Percentiles rank a stretch among this genome's conserved stretches.
These are phyloP conservation scores for Ataeniobius toweri DNA, from an alignment of 2,797 vertebrate genomes.

Conservation along the genomic window DNA sequence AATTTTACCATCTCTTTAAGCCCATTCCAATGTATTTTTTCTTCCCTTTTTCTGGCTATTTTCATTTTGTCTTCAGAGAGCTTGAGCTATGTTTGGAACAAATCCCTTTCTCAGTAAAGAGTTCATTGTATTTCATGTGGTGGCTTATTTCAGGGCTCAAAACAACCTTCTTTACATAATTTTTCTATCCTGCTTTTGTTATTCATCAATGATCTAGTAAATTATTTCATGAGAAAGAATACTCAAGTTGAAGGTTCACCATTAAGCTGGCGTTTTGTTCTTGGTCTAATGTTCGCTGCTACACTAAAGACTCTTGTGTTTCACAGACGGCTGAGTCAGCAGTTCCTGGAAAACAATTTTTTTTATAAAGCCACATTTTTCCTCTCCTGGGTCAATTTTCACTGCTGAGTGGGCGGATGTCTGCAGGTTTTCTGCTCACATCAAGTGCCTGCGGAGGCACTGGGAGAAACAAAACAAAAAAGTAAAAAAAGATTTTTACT, in stretches of 20 bases:
- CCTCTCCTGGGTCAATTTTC: constrained; percentile 22
- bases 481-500: constrained; percentile 13
- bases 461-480: background rate
- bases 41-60: background rate
- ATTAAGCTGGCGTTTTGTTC: constrained; percentile 1
- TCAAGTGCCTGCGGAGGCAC: background rate
- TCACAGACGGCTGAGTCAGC: constrained; percentile 25
- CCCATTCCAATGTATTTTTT: background rate
- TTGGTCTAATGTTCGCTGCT: constrained; percentile 15
- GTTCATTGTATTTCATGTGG: background rate
- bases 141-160: background rate
- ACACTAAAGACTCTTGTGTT: constrained; percentile 19
- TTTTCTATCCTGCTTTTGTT: background rate
- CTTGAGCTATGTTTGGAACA: background rate
- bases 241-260: constrained; percentile 3
- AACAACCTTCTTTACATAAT: background rate
- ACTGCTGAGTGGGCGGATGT: constrained; percentile 9
- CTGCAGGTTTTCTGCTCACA: constrained; percentile 14
- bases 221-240: constrained; percentile 1
- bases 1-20: background rate
- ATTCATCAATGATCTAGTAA: constrained; percentile 8
- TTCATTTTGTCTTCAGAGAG: background rate
- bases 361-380: constrained; percentile 30
- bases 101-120: background rate
- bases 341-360: constrained; percentile 9